A percentile compares a stretch with the other conserved stretches of the same genome.
phyloP scores from a whole-genome alignment of 2,113 vertebrate species.

The Gasterosteus aculeatus region DNA sequence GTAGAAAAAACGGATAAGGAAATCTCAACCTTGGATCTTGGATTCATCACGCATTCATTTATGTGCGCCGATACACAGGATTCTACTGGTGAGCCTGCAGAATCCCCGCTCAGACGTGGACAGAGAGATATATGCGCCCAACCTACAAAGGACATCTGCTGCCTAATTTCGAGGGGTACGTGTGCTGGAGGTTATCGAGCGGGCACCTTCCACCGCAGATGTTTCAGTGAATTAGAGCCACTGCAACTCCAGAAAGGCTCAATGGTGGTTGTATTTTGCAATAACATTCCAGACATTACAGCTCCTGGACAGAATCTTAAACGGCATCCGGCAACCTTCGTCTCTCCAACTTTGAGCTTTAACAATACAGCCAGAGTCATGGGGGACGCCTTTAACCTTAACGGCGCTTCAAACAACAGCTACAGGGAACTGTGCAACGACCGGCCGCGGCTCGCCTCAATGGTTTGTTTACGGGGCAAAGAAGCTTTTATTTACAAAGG shows the following conservation, averaged over 20 bases:
- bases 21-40: neutral
- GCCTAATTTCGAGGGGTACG: slow-evolving; percentile 10
- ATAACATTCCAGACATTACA: slow-evolving; percentile 38
- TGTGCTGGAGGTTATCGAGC: slow-evolving; percentile 30
- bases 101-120: neutral
- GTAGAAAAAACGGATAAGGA: slow-evolving; percentile 2
- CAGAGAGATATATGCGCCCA: slow-evolving; percentile 4
- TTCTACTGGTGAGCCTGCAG: slow-evolving; percentile 1
- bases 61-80: neutral
- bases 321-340: neutral
- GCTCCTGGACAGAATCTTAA: neutral
- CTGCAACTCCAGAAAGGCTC: slow-evolving; percentile 24
- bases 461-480: slow-evolving; percentile 14
- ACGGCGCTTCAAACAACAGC: slow-evolving; percentile 1
- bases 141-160: slow-evolving; percentile 40
- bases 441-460: slow-evolving; percentile 7
- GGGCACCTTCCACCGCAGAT: slow-evolving; percentile 55
- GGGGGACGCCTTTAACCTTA: slow-evolving; percentile 12
- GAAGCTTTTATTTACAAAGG: slow-evolving; percentile 33
- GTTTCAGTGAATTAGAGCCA: slow-evolving; percentile 45
- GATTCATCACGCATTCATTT: neutral
- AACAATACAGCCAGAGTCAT: neutral
- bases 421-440: neutral
- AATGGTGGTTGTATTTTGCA: neutral
- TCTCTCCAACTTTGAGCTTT: neutral